These are phyloP conservation scores for Neoitamus cyanurus DNA, from an alignment of 2,888 invertebrate genomes.

Conservation along the genomic window DNA sequence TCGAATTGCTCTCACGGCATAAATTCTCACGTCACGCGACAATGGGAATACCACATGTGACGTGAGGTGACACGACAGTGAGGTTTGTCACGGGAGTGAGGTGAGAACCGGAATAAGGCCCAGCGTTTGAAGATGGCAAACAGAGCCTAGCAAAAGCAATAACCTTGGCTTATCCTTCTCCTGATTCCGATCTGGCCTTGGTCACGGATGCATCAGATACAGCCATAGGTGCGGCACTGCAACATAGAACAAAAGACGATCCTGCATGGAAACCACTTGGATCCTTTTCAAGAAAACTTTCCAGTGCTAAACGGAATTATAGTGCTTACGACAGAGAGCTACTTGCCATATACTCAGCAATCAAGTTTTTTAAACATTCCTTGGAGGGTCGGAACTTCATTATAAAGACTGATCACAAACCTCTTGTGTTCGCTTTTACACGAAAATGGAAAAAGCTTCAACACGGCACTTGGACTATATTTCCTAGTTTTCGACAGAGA, in stretches of 20 bases:
- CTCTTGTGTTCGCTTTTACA: neutral
- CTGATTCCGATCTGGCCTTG: neutral
- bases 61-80: too few species aligned
- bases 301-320: neutral
- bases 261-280: neutral
- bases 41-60: too few species aligned
- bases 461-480: constrained; percentile 1
- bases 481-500: neutral
- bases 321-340: constrained; percentile 18
- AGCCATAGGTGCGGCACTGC: neutral
- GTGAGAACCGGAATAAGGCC: too few species aligned
- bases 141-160: neutral
- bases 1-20: too few species aligned
- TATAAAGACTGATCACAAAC: constrained; percentile 20
- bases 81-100: too few species aligned
- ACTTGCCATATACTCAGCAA: neutral
- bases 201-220: neutral
- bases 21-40: too few species aligned
- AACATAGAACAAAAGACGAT: neutral
- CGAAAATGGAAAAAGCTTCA: neutral
- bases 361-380: neutral
- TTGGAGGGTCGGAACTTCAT: neutral
- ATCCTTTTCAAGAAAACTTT: constrained; percentile 4
- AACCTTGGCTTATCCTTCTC: neutral
- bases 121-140: too few species aligned